Evolutionary conservation across 2,888 invertebrate genomes (phyloP).

Genomic region (Caradrina clavipalpis): DNA sequence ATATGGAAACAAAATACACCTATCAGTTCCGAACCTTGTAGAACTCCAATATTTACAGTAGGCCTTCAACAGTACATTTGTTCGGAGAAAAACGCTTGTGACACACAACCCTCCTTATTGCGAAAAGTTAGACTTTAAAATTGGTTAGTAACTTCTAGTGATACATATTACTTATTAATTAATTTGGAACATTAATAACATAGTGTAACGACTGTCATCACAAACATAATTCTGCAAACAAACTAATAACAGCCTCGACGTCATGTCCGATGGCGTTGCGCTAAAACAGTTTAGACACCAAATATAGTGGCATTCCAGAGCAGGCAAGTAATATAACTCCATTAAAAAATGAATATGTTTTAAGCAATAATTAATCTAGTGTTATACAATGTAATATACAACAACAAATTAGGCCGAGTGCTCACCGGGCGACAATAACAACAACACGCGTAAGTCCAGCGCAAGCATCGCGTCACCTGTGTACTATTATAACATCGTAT

Average conservation of each 20-base stretch:
- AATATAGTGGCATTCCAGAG: constrained; percentile 49
- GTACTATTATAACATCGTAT: constrained; percentile 55
- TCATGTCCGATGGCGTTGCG: constrained; percentile 39
- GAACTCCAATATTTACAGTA: constrained; percentile 64
- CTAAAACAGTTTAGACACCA: constrained; percentile 26
- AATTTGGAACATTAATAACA: constrained; percentile 54
- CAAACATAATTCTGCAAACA: constrained; percentile 31
- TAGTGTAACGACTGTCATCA: constrained; percentile 20
- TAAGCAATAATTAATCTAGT: constrained; percentile 78
- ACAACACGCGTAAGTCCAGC: constrained; percentile 41
- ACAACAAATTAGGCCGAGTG: constrained; percentile 70
- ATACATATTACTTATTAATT: constrained; percentile 51
- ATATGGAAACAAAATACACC: constrained; percentile 60
- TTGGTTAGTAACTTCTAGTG: constrained; percentile 48
- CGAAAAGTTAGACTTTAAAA: constrained; percentile 44
- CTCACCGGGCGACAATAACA: constrained; percentile 47
- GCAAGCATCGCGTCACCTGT: constrained; percentile 47
- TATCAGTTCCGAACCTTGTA: constrained; percentile 53
- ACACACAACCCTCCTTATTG: constrained; percentile 27
- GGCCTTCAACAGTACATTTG: constrained; percentile 56
- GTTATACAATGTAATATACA: constrained; percentile 80
- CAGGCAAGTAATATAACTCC: constrained; percentile 60
- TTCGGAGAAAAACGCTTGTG: constrained; percentile 34
- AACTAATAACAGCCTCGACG: constrained; percentile 20
- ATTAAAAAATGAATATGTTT: constrained; percentile 69